These are phyloP conservation scores for Notocelia uddmanniana DNA, from an alignment of 2,888 invertebrate species.

Conservation along the genomic window DNA sequence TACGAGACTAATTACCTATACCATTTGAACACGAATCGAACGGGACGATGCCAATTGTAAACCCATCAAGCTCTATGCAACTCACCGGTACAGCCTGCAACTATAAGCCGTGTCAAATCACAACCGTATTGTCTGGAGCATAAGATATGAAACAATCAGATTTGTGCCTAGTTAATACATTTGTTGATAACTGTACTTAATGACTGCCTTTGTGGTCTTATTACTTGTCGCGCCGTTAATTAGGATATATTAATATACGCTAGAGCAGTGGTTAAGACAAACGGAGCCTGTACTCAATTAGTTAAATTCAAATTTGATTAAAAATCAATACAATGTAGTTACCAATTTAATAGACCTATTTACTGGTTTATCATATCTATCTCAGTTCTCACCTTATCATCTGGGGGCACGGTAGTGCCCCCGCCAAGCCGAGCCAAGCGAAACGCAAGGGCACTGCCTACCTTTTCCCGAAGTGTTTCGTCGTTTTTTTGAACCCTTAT, in stretches of 20 bases:
- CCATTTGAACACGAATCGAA: constrained; percentile 28
- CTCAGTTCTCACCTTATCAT: no score
- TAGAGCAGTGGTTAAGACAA: background rate
- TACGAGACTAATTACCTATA: constrained; percentile 20
- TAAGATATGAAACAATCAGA: background rate
- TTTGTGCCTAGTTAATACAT: background rate
- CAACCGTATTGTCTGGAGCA: background rate
- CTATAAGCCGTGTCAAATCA: background rate
- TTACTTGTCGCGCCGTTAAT: constrained; percentile 8
- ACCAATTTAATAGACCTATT: no score
- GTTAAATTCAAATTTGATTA: background rate
- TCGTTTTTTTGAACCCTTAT: no score
- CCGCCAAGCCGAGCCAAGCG: no score
- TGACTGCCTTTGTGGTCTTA: constrained; percentile 11
- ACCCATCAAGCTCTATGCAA: constrained; percentile 5
- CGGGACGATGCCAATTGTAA: constrained; percentile 10
- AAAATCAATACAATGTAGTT: background rate
- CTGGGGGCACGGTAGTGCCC: no score
- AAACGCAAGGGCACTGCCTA: no score
- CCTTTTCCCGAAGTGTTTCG: no score
- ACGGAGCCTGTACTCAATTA: background rate
- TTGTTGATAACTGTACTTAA: background rate
- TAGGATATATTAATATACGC: background rate
- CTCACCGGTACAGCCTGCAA: background rate
- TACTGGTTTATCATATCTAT: no score